These are phyloP conservation scores for Acanthisitta chloris DNA, from an alignment of 2,113 vertebrate species.

Conservation along the genomic window DNA sequence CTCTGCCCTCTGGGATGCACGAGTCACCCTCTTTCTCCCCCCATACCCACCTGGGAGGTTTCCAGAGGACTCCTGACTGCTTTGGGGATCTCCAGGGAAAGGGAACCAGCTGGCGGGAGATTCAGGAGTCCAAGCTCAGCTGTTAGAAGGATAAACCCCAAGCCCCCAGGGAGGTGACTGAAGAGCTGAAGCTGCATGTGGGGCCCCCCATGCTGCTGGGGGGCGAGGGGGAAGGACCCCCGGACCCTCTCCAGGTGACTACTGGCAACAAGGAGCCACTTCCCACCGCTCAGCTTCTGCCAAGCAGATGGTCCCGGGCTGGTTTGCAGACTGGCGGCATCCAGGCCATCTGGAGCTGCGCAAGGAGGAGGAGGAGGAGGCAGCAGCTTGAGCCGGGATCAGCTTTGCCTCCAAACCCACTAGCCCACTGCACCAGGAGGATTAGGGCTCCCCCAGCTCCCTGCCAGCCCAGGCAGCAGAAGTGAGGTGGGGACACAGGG, in stretches of 20 bases:
- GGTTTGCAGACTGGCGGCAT: slow-evolving; percentile 35
- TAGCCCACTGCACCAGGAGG: slow-evolving; percentile 15
- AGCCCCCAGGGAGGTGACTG: accelerated
- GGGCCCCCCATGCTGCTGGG: neutral
- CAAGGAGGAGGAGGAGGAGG: neutral
- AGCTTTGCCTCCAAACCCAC: slow-evolving; percentile 55
- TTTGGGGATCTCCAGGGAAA: accelerated
- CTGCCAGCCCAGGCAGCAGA: neutral
- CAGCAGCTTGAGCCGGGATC: slow-evolving; percentile 31
- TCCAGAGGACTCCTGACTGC: accelerated
- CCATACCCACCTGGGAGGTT: neutral
- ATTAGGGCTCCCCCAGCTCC: neutral
- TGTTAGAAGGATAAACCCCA: neutral
- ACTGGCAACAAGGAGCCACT: neutral
- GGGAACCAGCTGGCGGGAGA: neutral
- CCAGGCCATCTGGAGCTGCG: slow-evolving; percentile 59
- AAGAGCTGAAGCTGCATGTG: neutral
- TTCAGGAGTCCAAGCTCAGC: accelerated
- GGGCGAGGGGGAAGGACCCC: neutral
- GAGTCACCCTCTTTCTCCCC: neutral
- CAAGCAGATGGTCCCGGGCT: slow-evolving; percentile 48
- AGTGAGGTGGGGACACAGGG: neutral
- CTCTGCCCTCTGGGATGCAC: accelerated
- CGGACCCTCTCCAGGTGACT: accelerated
- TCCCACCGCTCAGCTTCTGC: neutral